Percentiles rank a stretch among this genome's conserved stretches.
phyloP scores from a whole-genome alignment of 2,888 invertebrate species.

The Trichacis sp. region DNA sequence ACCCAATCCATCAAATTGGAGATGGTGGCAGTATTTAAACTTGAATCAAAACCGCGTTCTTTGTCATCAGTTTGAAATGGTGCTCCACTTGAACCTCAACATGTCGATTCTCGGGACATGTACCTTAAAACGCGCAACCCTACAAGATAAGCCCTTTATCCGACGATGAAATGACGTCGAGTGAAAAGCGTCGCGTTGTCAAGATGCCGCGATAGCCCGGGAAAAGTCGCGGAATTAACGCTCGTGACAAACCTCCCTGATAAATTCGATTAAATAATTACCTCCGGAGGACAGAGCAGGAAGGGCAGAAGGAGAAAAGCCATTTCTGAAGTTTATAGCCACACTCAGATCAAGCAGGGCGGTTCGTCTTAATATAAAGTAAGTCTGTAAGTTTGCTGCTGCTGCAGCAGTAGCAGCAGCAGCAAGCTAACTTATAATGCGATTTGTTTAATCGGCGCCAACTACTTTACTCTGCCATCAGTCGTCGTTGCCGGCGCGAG shows the following conservation, averaged over 20 bases:
- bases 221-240: constrained; percentile 47
- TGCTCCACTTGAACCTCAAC: too few species aligned
- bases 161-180: too few species aligned
- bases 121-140: too few species aligned
- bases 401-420: constrained; percentile 52
- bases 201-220: too few species aligned
- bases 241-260: constrained; percentile 58
- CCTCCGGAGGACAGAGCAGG: constrained; percentile 39
- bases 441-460: constrained; percentile 69
- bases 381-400: constrained; percentile 64
- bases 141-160: too few species aligned
- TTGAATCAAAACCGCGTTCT: too few species aligned
- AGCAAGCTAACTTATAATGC: constrained; percentile 65
- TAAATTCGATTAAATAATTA: constrained; percentile 68
- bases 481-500: constrained; percentile 36
- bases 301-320: constrained; percentile 47
- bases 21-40: too few species aligned
- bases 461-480: constrained; percentile 61
- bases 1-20: too few species aligned
- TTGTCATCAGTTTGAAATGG: too few species aligned
- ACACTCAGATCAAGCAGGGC: constrained; percentile 60
- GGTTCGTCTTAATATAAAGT: constrained; percentile 67
- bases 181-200: too few species aligned
- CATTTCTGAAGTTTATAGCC: constrained; percentile 66
- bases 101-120: too few species aligned